A percentile compares a stretch with the other conserved stretches of the same genome.
Evolutionary conservation across 2,888 invertebrate species (phyloP).

Genomic region (Drosophila melanosoma): DNA sequence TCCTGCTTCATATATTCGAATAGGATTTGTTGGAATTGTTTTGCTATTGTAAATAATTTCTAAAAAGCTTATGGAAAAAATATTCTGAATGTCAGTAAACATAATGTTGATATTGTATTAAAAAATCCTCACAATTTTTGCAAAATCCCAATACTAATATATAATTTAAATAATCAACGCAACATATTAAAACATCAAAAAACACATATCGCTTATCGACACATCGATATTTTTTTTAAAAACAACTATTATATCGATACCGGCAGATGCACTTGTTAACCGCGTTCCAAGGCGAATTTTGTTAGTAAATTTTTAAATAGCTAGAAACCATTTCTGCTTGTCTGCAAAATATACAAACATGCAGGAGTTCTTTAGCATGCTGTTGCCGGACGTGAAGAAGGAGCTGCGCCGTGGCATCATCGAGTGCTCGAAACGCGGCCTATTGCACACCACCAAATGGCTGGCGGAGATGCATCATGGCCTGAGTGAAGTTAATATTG

Average conservation of each 20-base stretch:
- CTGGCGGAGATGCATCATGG: slow-evolving; percentile 93
- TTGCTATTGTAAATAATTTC: background rate
- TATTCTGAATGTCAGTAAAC: background rate
- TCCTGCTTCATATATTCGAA: background rate
- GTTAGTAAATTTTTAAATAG: slow-evolving; percentile 1
- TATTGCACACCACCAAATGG: slow-evolving; percentile 94
- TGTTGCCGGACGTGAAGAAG: slow-evolving; percentile 88
- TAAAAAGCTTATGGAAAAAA: background rate
- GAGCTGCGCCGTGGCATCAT: slow-evolving; percentile 88
- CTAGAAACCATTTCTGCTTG: background rate
- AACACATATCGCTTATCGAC: background rate
- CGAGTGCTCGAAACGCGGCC: slow-evolving; percentile 92
- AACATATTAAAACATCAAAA: background rate
- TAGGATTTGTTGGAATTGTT: background rate
- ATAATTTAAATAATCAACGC: background rate
- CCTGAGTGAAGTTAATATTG: slow-evolving; percentile 88
- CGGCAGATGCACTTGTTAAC: slow-evolving; percentile 56
- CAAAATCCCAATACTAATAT: background rate
- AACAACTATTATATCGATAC: slow-evolving; percentile 14
- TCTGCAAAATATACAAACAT: slow-evolving; percentile 23
- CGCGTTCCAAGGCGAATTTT: slow-evolving; percentile 45
- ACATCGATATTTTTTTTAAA: slow-evolving; percentile 11
- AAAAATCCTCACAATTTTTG: background rate
- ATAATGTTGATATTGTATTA: background rate
- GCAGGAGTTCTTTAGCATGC: slow-evolving; percentile 84